Percentiles rank a stretch among this genome's conserved stretches.
Evolutionary conservation across 2,113 vertebrate species (phyloP).

Genomic region (Brienomyrus longianalis): DNA sequence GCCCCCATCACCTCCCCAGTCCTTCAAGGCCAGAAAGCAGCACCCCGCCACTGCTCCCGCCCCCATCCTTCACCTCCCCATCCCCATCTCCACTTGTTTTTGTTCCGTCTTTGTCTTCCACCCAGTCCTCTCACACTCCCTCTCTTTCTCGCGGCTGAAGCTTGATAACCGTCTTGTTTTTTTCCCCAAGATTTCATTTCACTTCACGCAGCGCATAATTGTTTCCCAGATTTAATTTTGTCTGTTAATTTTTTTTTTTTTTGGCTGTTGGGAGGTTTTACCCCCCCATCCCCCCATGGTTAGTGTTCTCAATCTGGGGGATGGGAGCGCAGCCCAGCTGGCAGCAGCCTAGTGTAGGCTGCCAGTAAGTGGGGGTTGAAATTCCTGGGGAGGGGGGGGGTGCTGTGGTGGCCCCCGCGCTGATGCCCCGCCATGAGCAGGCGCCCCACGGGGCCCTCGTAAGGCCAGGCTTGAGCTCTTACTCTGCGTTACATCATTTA

Average conservation of each 20-base stretch:
- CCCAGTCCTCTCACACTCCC: background rate
- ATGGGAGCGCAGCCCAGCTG: background rate
- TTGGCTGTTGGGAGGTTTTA: background rate
- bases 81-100: background rate
- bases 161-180: background rate
- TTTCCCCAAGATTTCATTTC: background rate
- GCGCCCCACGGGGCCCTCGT: background rate
- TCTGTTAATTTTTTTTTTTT: background rate
- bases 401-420: background rate
- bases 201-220: background rate
- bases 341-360: background rate
- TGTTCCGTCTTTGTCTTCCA: background rate
- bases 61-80: background rate
- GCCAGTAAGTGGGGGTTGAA: background rate
- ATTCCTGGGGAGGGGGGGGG: background rate
- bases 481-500: background rate
- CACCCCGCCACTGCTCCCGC: background rate
- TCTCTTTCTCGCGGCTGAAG: background rate
- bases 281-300: background rate
- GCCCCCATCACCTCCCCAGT: background rate
- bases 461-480: background rate
- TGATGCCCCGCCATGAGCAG: background rate
- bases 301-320: background rate
- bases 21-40: background rate
- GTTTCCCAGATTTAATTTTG: conserved; percentile 14